Percentiles rank a stretch among this genome's conserved stretches.
phyloP scores from a whole-genome alignment of 2,888 invertebrate genomes.

The Cryptocheilus praepositus region DNA sequence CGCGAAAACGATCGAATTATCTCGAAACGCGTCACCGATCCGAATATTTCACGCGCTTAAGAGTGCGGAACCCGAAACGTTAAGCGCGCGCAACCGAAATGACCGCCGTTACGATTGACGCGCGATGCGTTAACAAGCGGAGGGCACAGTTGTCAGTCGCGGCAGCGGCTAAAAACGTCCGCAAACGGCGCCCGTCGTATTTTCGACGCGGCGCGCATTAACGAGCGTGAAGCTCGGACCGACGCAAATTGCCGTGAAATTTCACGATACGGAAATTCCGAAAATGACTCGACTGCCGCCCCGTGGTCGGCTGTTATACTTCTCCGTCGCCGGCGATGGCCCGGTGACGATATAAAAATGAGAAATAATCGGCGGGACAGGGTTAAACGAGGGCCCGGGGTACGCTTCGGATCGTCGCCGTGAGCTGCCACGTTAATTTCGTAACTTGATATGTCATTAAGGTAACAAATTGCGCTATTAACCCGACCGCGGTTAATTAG shows the following conservation, averaged over 20 bases:
- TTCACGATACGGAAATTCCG: slow-evolving; percentile 6
- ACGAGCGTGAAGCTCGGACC: slow-evolving; percentile 11
- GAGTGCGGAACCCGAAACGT: too few species aligned
- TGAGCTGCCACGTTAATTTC: slow-evolving; percentile 55
- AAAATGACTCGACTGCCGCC: neutral
- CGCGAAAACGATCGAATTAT: too few species aligned
- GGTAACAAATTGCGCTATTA: slow-evolving; percentile 64
- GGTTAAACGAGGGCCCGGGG: slow-evolving; percentile 28
- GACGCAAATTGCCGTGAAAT: slow-evolving; percentile 20
- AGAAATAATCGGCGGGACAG: slow-evolving; percentile 30
- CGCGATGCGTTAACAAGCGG: too few species aligned
- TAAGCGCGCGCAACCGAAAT: too few species aligned
- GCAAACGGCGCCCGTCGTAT: slow-evolving; percentile 21
- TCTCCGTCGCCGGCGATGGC: slow-evolving; percentile 9
- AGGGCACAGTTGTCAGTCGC: too few species aligned
- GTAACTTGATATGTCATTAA: slow-evolving; percentile 66
- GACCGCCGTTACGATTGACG: too few species aligned
- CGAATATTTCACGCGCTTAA: too few species aligned
- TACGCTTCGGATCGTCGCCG: slow-evolving; percentile 14
- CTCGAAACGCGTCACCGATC: too few species aligned
- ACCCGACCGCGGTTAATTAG: slow-evolving; percentile 64
- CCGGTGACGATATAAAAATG: slow-evolving; percentile 24
- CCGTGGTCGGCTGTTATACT: neutral
- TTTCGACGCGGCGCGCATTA: slow-evolving; percentile 18
- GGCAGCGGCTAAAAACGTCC: slow-evolving; percentile 10